Conservation (phyloP, 2,888 invertebrate genomes). For the Lordiphosa fenestrarum region DNA sequence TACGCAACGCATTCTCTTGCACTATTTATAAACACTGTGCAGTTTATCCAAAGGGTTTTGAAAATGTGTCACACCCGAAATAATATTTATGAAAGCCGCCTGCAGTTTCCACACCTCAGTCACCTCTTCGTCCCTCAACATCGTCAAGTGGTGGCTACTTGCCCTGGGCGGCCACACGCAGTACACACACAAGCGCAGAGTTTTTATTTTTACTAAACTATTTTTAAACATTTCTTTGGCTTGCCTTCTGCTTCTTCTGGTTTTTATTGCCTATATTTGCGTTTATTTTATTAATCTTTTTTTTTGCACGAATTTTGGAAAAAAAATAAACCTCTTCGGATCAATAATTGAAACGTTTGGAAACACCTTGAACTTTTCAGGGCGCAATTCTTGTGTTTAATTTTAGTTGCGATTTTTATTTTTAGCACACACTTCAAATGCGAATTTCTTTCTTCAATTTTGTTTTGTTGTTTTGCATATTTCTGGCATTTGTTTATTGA, state of each 20-base stretch:
- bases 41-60: constrained; percentile 17
- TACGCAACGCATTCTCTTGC: constrained; percentile 24
- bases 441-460: constrained; percentile 14
- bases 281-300: constrained; percentile 41
- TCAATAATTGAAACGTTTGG: constrained; percentile 29
- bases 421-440: constrained; percentile 50
- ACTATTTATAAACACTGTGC: constrained; percentile 30
- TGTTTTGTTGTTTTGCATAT: constrained; percentile 12
- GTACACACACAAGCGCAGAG: constrained; percentile 16
- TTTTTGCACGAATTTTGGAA: constrained; percentile 7
- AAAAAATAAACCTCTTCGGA: constrained; percentile 17
- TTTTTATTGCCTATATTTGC: constrained; percentile 44
- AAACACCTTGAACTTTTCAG: constrained; percentile 52
- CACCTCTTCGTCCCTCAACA: constrained; percentile 11
- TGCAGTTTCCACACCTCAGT: constrained; percentile 13
- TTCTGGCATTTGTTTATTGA: constrained; percentile 34
- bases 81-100: constrained; percentile 36
- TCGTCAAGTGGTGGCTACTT: constrained; percentile 55
- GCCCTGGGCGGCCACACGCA: constrained; percentile 58
- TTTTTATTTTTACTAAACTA: constrained; percentile 72
- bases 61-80: constrained; percentile 34
- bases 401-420: constrained; percentile 51
- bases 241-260: constrained; percentile 28
- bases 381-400: constrained; percentile 40
- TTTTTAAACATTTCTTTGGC: constrained; percentile 67